Evolutionary conservation across 2,888 invertebrate species (phyloP), one percentile per base, ranked within the genome.

Genomic region (Drosophila pseudotakahashii): DNA sequence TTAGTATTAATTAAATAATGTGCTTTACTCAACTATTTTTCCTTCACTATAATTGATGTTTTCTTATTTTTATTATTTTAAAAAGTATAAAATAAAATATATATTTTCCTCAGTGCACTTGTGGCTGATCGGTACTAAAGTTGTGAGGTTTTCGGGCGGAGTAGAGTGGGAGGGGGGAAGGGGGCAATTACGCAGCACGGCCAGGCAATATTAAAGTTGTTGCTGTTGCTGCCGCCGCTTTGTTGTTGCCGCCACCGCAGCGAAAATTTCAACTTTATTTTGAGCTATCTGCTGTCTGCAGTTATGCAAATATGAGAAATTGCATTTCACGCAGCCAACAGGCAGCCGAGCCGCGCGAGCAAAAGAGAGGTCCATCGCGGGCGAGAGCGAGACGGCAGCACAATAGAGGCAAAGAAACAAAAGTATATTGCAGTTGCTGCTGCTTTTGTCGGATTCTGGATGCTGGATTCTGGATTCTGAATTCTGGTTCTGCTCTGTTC

Each of bases 251-350:
- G 73, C 73, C 45, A 61, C 81, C 72, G 76, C 69, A 73, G 72
- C 62, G 69, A 62, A 86, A 88, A 75, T 85, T 88, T 73, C 77
- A 85, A 85, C 88, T 82, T 82, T 88, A 88, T 88, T 82, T 82
- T 88, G 82, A 82, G 82, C 82, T 82, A 82, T 82, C 79, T 82
- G 76, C 88, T 85, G 85, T 88, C 85, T 88, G 82, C 82, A 88
- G 88, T 88, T 82, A 88, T 82, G 82, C 82, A 83, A 83, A 83
- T 83, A 83, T 83, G 82, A 88, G 88, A 88, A 83, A 83, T 83
- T 83, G 88, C 82, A 83, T 83, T 83, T 88, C 73, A 85, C 86
- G 76, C 79, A 83, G 69, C 78, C 69, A 66, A 61, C 45, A 77
- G 69, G 51, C 54, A 37, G 39, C 14, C n/a, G 26, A 26, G 45